Evolutionary conservation across 2,113 vertebrate genomes (phyloP), one percentile per base, ranked within the genome.

Genomic region (Chloebia gouldiae): DNA sequence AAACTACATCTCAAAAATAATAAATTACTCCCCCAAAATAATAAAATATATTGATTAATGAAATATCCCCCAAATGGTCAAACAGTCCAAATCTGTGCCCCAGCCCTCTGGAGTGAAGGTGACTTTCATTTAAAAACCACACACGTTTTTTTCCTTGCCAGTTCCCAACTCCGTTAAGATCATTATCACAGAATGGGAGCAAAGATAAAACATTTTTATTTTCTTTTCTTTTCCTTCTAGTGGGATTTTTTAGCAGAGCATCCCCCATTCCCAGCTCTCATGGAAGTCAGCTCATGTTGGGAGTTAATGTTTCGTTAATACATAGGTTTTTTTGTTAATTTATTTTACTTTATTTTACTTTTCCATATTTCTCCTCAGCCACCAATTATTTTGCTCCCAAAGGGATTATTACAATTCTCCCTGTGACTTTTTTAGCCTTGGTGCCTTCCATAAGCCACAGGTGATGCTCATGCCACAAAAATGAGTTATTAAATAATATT

Each of bases 261-360:
- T 20, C 35, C 65, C 51, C 59, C 45, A n/a, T 57, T 33, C 70
- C 54, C 59, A 17, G 49, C 79, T 81, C 93, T 53, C 47, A 3
- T 49, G 79, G 89, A 85, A 81, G 37, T n/a, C 86, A 69, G 28
- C 70, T 73, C 93, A 88, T 42, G 66, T 39, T 31, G 92, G 77
- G 92, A 95, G 83, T 94, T 95, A 94, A 95, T 92, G 94, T 94
- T 96, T 95, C 57, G 63, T 94, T 94, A 86, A 92, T 80, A 13
- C 68, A 25, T 8, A 5, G 35, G 27, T 2, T 75, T 83, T 79
- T 85, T 60, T 82, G 9, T 59, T 85, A 44, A 72, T 49, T 69
- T 69, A 51, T 77, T 80, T 78, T 40, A 61, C 10, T 86, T 86
- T 50, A 33, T 84, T 76, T 69, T 51, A 42, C 69, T 95, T 88